Evolutionary conservation across 2,888 invertebrate genomes (phyloP).

Genomic region (Chrysolina oricalcia): DNA sequence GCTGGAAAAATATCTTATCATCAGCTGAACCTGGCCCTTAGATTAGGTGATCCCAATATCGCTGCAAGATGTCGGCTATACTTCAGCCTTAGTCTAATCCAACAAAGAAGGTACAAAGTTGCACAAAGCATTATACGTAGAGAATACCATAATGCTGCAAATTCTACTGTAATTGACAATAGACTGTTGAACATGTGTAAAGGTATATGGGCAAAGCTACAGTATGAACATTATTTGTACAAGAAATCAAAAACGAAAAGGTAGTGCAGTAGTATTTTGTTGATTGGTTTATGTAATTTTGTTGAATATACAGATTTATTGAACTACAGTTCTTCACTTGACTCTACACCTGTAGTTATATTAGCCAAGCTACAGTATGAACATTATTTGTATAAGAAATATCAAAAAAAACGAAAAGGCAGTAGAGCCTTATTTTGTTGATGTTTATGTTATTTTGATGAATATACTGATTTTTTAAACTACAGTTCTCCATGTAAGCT

Average conservation of each 20-base stretch:
- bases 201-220: slow-evolving; percentile 90
- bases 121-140: slow-evolving; percentile 78
- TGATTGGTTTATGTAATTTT: not conserved
- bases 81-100: slow-evolving; percentile 90
- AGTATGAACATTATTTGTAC: slow-evolving; percentile 72
- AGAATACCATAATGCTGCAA: slow-evolving; percentile 73
- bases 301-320: too few relatives aligned
- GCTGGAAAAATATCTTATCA: slow-evolving; percentile 91
- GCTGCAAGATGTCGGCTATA: slow-evolving; percentile 90
- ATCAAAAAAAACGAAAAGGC: slow-evolving; percentile 21
- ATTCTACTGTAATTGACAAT: slow-evolving; percentile 73
- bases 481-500: too few relatives aligned
- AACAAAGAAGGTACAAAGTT: slow-evolving; percentile 80
- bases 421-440: slow-evolving; percentile 29
- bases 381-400: slow-evolving; percentile 52
- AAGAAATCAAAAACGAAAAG: slow-evolving; percentile 23
- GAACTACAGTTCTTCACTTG: too few relatives aligned
- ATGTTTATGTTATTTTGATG: not conserved
- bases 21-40: slow-evolving; percentile 87
- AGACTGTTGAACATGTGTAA: slow-evolving; percentile 86
- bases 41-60: slow-evolving; percentile 87
- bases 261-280: slow-evolving; percentile 30
- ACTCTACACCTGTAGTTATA: slow-evolving; percentile 86
- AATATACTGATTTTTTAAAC: too few relatives aligned
- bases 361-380: slow-evolving; percentile 87